Base-by-base conservation (phyloP, 2,113 vertebrate species). In the Odontophorus gujanensis region DNA sequence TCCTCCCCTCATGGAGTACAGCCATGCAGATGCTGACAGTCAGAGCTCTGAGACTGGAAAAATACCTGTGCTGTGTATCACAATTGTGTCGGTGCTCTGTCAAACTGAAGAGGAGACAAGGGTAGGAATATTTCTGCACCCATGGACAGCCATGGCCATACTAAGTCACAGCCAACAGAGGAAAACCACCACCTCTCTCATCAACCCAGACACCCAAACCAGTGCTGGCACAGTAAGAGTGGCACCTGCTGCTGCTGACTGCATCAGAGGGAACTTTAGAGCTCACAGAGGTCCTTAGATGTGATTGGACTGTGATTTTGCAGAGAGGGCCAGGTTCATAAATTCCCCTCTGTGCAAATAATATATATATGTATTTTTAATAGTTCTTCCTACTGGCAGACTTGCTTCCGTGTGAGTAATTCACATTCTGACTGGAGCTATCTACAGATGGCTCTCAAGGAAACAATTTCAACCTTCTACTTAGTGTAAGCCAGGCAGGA, bases 111-210 rank as follows among this genome's bases (percentile, higher is more conserved):
- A 77, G 26, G 32, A 79, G 25, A 38, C 0, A 8, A 79, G 42
- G 20, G 32, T 5, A 21, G 73, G 53, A 69, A 66, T 8, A 7
- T 32, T 53, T 50, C 38, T 50, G 67, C 20, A 62, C 18, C 13
- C 4, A 28, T 34, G 58, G 71, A 11, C n/a, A 82, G 71, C 50
- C 55, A 40, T 6, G 26, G 61, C 53, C 48, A 71, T 57, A 62
- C 2, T 1, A 50, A 78, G 47, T 61, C 30, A 43, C 58, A 73
- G 11, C 25, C 26, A 71, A 5, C 17, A 0, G 2, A 69, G 26
- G 30, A 43, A 76, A 89, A 75, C 38, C 18, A 38, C 38, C 9
- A 10, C 11, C 11, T 13, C 11, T 11, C 12, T 4, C 55, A 51
- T 21, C 71, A 51, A 32, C 25, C 30, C 22, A 53, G 59, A 65